Base-by-base conservation (phyloP, 2,888 invertebrate species). In the Bellardia bayeri region DNA sequence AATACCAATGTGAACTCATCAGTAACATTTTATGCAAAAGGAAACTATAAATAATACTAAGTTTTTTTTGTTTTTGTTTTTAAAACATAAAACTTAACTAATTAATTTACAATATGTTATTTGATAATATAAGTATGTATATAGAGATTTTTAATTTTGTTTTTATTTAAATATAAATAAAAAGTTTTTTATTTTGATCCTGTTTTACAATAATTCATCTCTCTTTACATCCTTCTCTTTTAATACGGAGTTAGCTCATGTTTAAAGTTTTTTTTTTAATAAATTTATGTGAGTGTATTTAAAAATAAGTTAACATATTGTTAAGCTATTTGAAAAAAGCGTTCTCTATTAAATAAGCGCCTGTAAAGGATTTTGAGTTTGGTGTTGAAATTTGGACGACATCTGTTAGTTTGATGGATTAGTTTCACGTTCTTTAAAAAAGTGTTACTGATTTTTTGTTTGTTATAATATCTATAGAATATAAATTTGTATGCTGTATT, bases 81-180 rank as follows among this genome's bases (percentile, higher is more conserved):
- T 72, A 42, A 80, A 80, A 84, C 68, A 80, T 63, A 4, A 71
- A 81, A 71, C 49, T 75, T 63, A 54, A 69, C 45, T 45, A 63
- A 49, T 71, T 42, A 80, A 80, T 81, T 75, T 85, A 81, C 69
- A 81, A 81, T 81, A 80, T 75, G 75, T 85, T 85, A 80, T 85
- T 75, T 75, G 51, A 85, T 85, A 85, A 85, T 80, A 79, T 68
- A 63, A 3, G 51, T 54, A 54, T 7, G 49, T 54, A 42, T 51
- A 63, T 16, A 66, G 33, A n/a, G 9, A 16, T 56, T 66, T 42
- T 61, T 1, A 68, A 13, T 13, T 64, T 5, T 66, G 8, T 69
- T 76, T 63, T 69, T 69, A 37, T 56, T 40, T 68, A 58, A 75
- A 66, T 37, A 64, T 66, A 37, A 63, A 16, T 23, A 56, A 45